These are phyloP conservation scores for Auanema sp. DNA, from an alignment of 2,888 invertebrate species.

Conservation along the genomic window DNA sequence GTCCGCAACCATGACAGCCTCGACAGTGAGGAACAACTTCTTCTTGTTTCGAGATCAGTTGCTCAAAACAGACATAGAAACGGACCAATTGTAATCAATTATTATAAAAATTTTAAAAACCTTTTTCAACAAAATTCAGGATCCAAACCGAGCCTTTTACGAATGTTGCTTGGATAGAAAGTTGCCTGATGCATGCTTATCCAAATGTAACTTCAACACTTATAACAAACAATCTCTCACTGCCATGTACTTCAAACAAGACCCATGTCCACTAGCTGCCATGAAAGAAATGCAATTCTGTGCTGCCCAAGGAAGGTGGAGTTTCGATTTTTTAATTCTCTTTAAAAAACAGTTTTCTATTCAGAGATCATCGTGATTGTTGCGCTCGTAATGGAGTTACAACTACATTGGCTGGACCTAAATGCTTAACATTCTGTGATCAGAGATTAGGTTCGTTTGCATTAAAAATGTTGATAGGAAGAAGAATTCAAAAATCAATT, in stretches of 20 bases:
- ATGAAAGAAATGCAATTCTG: conserved; percentile 60
- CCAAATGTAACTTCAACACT: conserved; percentile 50
- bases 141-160: conserved; percentile 58
- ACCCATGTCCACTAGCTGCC: conserved; percentile 57
- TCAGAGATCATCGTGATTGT: conserved; percentile 53
- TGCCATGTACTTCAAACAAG: conserved; percentile 61
- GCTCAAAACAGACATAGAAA: too few species aligned
- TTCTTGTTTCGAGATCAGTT: too few species aligned
- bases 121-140: conserved; percentile 33
- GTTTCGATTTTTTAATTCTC: not conserved
- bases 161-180: conserved; percentile 60
- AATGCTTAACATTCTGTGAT: conserved; percentile 59
- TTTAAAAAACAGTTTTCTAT: conserved; percentile 5
- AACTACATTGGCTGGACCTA: conserved; percentile 56
- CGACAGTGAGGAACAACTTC: too few species aligned
- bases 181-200: conserved; percentile 58
- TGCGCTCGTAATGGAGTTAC: conserved; percentile 59
- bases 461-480: not conserved
- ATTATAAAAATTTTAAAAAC: too few species aligned
- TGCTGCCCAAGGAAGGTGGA: conserved; percentile 52
- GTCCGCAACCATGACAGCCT: too few species aligned
- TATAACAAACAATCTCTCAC: conserved; percentile 52
- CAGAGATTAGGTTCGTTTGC: conserved; percentile 47
- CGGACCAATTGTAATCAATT: too few species aligned
- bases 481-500: not conserved